Base-by-base conservation (phyloP, 2,113 vertebrate genomes). In the Gallinago jamesoni region DNA sequence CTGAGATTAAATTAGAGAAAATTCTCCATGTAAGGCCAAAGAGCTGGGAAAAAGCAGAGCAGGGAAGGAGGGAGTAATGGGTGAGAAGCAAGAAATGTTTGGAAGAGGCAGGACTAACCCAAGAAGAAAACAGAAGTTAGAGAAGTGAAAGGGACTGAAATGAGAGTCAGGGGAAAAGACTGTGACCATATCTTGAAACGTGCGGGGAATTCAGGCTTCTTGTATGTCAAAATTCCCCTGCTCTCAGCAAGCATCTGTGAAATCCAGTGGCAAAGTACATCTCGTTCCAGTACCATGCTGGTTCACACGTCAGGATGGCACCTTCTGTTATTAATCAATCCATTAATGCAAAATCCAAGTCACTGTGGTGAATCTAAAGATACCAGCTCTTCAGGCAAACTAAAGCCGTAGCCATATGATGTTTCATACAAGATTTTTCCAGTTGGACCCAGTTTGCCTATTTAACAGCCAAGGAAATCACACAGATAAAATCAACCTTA, bases 371-470 rank as follows among this genome's bases (percentile, higher is more conserved):
- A 59, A 15, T 14, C 17, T 80, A 37, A 67, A 74, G 50, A 24
- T 16, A n/a, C 4, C 13, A 74, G 41, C 19, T 76, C 67, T 82
- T 72, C 55, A 63, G 52, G 11, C 33, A 66, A 48, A 47, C n/a
- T 33, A 3, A 77, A 53, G 12, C 2, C 0, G 7, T 4, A 63
- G 28, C 30, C 68, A 6, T 2, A 10, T 1, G 1, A 6, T 16
- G 7, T 19, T 52, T 78, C 64, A 39, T 15, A 8, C 8, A 31
- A n/a, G 43, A 18, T 33, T 72, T 84, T 78, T 57, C 47, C 66
- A 75, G n/a, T 12, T 1, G 0, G 57, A 90, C 21, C 3, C 50
- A 53, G 33, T 69, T 76, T 93, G 28, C 25, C 39, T 48, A 24
- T 52, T 64, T 62, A 76, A 82, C 56, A 75, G 45, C 39, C 24